A percentile compares a stretch with the other conserved stretches of the same genome.
These are phyloP conservation scores for Hyppa rectilinea DNA, from an alignment of 2,888 invertebrate genomes.

Conservation along the genomic window DNA sequence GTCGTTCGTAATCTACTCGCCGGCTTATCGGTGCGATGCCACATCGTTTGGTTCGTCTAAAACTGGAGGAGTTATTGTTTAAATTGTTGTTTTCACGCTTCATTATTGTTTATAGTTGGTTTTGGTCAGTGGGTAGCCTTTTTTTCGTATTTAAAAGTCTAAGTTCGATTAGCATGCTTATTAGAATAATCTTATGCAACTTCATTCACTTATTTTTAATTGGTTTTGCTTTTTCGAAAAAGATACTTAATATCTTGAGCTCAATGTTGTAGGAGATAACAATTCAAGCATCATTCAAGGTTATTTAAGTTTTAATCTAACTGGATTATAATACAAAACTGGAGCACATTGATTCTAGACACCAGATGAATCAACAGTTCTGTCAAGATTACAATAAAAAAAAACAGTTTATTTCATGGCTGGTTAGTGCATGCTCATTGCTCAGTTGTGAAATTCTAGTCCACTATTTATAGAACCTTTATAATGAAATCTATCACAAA, in stretches of 20 bases:
- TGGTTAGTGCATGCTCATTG: neutral
- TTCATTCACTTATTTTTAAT: neutral
- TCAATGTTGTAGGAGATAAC: slow-evolving; percentile 35
- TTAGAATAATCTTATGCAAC: slow-evolving; percentile 5
- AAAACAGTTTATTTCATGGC: neutral
- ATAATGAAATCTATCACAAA: neutral
- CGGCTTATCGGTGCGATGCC: slow-evolving; percentile 62
- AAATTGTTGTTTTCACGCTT: slow-evolving; percentile 6
- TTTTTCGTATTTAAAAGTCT: too few relatives aligned
- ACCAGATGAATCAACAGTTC: neutral
- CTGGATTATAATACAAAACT: slow-evolving; percentile 13
- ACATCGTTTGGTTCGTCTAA: slow-evolving; percentile 30
- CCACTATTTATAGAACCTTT: neutral
- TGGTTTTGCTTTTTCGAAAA: neutral
- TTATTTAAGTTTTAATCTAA: slow-evolving; percentile 17
- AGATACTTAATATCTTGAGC: neutral
- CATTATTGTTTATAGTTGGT: slow-evolving; percentile 9
- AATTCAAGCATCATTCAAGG: slow-evolving; percentile 10
- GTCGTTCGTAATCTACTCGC: slow-evolving; percentile 54
- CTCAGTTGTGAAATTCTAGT: neutral
- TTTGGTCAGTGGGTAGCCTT: too few relatives aligned
- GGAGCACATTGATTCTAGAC: neutral
- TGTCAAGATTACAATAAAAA: neutral
- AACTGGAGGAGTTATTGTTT: slow-evolving; percentile 9
- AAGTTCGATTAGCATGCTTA: neutral